Evolutionary conservation across 2,113 vertebrate species (phyloP), one percentile per base, ranked within the genome.

Genomic region (Neodontobutis hainanensis): DNA sequence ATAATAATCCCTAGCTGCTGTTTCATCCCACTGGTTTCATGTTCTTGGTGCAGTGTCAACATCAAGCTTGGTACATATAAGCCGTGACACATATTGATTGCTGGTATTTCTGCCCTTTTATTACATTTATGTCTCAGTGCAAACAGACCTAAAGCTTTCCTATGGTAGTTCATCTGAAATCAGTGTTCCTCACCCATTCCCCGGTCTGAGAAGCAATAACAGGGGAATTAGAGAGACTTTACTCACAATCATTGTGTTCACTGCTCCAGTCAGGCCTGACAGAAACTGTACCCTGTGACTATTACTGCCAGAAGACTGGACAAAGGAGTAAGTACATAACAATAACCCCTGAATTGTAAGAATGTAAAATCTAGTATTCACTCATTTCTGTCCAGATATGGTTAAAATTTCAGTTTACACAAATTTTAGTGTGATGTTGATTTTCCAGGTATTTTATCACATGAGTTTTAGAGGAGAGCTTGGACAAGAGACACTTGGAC

Each of bases 181-280:
- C 51, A 38, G 66, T 68, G 36, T n/a, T 49, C 70, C 63, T 49
- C 11, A 16, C 5, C 43, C 16, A 14, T 83, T 59, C 67, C 64
- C 75, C 43, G 68, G 64, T 64, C 73, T 63, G 52, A 47, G 35
- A 82, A 70, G 70, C 63, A 84, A 86, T 89, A 88, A 86, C 50
- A 16, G 34, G 59, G 61, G 74, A 74, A 78, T 85, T 77, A 78
- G 55, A 16, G 11, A 1, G 46, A 64, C 61, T 72, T 65, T 50
- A 61, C 73, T 51, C 55, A 34, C 68, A 64, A 70, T 80, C 67
- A 59, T 49, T 61, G 16, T 16, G 16, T 72, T 68, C 57, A 45
- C 43, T 46, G 51, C n/a, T 14, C 36, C 51, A 53, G 51, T 35
- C 32, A 46, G 44, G 19, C 11, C 44, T 36, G 51, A 36, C 11